Conservation (phyloP, 2,888 invertebrate genomes). For the Exephanes ischioxanthus region DNA sequence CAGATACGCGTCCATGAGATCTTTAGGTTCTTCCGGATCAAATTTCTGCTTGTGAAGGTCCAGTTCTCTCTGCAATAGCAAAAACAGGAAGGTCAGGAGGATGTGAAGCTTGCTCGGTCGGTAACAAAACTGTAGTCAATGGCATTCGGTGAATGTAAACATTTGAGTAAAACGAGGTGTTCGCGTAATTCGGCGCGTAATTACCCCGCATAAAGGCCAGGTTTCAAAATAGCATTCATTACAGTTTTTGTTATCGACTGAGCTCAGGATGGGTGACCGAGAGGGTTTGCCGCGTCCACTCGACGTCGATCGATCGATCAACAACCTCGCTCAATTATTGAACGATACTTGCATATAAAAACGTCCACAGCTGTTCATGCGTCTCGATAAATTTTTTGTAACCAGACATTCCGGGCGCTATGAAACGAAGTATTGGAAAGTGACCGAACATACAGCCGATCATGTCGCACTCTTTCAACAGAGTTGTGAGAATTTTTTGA, state of each 20-base stretch:
- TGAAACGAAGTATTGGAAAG: slow-evolving; percentile 89
- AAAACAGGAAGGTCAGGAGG: not conserved
- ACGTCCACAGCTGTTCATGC: slow-evolving; percentile 90
- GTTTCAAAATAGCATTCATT: too few species aligned
- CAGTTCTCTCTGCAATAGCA: slow-evolving; percentile 87
- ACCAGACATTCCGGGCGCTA: slow-evolving; percentile 92
- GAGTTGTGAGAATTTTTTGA: slow-evolving; percentile 89
- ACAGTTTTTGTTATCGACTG: too few species aligned
- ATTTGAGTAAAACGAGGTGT: too few species aligned
- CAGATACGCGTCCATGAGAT: slow-evolving; percentile 94
- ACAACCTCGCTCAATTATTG: slow-evolving; percentile 31
- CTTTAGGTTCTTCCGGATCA: slow-evolving; percentile 88
- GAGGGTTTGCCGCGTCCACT: not conserved
- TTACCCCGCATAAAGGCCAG: too few species aligned
- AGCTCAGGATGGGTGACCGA: too few species aligned
- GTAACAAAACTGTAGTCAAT: not conserved
- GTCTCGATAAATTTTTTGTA: slow-evolving; percentile 91
- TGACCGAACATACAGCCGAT: slow-evolving; percentile 93
- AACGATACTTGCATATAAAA: slow-evolving; percentile 86
- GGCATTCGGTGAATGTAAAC: not conserved
- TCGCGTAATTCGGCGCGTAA: too few species aligned
- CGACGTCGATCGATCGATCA: slow-evolving; percentile 4
- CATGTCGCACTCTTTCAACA: slow-evolving; percentile 92
- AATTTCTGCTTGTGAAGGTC: slow-evolving; percentile 89
- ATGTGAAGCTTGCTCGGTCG: not conserved